Percentiles rank a stretch among this genome's conserved stretches.
Evolutionary conservation across 2,113 vertebrate species (phyloP).

Genomic region (Fulmarus glacialis): DNA sequence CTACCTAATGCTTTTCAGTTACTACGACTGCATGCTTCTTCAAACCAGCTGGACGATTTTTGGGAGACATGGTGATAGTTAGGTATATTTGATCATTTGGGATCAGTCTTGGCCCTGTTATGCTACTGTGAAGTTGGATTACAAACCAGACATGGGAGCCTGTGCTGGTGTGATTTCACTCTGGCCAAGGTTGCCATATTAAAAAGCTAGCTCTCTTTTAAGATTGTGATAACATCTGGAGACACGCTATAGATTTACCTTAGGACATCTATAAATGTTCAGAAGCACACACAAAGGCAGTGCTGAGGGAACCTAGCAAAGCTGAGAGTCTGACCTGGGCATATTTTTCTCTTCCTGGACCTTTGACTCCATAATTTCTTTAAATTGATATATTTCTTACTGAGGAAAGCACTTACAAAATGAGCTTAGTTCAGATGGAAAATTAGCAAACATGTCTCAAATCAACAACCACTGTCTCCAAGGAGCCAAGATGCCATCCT

Average conservation of each 20-base stretch:
- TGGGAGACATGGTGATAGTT: neutral
- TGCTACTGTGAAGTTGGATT: neutral
- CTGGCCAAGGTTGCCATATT: neutral
- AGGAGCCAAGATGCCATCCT: neutral
- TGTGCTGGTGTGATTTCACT: neutral
- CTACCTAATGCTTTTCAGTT: neutral
- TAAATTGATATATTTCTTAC: neutral
- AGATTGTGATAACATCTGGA: neutral
- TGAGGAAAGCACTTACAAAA: neutral
- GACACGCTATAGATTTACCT: neutral
- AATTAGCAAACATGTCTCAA: neutral
- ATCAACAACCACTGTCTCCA: neutral
- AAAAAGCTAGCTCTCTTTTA: neutral
- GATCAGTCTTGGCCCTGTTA: neutral
- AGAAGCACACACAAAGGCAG: neutral
- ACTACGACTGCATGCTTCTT: neutral
- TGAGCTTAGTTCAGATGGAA: neutral
- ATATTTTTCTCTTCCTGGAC: neutral
- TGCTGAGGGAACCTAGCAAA: neutral
- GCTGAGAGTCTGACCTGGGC: neutral
- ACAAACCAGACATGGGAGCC: neutral
- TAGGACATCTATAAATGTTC: neutral
- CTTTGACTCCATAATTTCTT: neutral
- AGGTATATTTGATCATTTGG: neutral
- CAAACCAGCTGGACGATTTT: neutral